Conservation (phyloP, 2,113 vertebrate genomes). For the Zosterops pallidus region DNA sequence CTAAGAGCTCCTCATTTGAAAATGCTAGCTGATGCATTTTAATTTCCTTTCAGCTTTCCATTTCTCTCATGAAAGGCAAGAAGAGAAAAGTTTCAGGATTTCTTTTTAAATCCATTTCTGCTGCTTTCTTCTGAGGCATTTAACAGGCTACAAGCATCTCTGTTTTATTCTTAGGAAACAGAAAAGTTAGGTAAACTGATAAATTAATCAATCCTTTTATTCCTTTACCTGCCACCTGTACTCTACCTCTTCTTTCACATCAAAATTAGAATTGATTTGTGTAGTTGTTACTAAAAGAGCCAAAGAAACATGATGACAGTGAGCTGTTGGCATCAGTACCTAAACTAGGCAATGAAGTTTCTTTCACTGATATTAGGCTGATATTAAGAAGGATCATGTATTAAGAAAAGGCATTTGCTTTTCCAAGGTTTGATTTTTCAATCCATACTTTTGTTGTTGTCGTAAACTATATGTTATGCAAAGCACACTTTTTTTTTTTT, state of each 20-base stretch:
- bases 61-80: not conserved
- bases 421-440: not conserved
- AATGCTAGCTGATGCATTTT: not conserved
- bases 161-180: not conserved
- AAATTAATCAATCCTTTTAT: not conserved
- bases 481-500: not conserved
- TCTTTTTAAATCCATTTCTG: not conserved
- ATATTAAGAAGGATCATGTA: not conserved
- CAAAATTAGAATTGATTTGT: not conserved
- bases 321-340: not conserved
- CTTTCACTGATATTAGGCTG: not conserved
- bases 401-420: not conserved
- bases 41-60: not conserved
- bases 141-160: not conserved
- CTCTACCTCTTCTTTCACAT: not conserved
- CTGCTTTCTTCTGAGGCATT: not conserved
- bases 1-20: not conserved
- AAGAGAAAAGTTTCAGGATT: not conserved
- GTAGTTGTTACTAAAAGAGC: not conserved
- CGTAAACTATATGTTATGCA: not conserved
- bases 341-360: not conserved
- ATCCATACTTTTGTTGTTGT: not conserved
- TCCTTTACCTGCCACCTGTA: not conserved
- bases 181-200: not conserved
- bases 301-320: not conserved